Base-by-base conservation (phyloP, 2,888 invertebrate genomes). In the Steinernema hermaphroditum region DNA sequence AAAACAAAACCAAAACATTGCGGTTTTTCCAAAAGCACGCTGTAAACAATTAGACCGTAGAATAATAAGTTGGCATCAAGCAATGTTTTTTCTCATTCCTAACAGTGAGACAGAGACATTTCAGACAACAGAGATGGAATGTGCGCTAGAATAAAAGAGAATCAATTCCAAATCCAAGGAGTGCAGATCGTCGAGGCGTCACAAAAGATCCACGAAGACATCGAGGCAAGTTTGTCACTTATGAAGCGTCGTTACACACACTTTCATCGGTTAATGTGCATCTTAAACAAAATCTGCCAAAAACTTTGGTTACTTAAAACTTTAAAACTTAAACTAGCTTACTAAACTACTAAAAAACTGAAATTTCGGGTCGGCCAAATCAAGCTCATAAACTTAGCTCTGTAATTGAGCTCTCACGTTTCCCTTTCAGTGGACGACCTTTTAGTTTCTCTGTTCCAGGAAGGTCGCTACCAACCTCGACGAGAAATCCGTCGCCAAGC, bases 41-140 rank as follows among this genome's bases (percentile, higher is more conserved):
- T n/a, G n/a, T n/a, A n/a, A n/a, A n/a, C n/a, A n/a, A n/a, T n/a
- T n/a, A n/a, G n/a, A n/a, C n/a, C n/a, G n/a, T n/a, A n/a, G n/a
- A n/a, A n/a, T n/a, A n/a, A n/a, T n/a, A n/a, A n/a, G n/a, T n/a
- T n/a, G n/a, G n/a, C n/a, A n/a, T n/a, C n/a, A n/a, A n/a, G n/a
- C n/a, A n/a, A n/a, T n/a, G n/a, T n/a, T n/a, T n/a, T n/a, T n/a
- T n/a, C n/a, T n/a, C n/a, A n/a, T n/a, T n/a, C n/a, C n/a, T n/a
- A n/a, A n/a, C n/a, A n/a, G n/a, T n/a, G n/a, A n/a, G n/a, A n/a
- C n/a, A n/a, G n/a, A n/a, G n/a, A n/a, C n/a, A 6, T 54, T 54
- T 22, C 54, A 54, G 54, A 54, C 24, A 54, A 24, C 54, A 54
- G 24, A 24, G 27, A 54, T 16, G 54, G 54, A 54, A 54, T 54